Conservation (phyloP, 2,797 vertebrate species). For the Champsocephalus gunnari region DNA sequence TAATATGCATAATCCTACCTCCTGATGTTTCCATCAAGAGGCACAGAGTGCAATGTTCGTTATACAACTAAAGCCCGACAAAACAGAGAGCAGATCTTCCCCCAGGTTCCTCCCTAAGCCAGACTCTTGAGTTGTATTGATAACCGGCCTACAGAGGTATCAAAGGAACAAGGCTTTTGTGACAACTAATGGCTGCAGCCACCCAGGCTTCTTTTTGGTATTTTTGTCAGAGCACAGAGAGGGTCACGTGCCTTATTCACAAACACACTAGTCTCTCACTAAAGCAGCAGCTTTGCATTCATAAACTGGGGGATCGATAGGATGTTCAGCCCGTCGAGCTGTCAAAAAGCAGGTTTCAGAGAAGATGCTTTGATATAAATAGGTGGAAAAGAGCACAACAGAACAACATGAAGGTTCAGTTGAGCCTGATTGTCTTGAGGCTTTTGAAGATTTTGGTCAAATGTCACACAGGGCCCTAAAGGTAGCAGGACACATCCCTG, state of each 20-base stretch:
- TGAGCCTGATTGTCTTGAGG: background rate
- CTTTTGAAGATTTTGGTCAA: conserved; percentile 4
- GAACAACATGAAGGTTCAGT: conserved; percentile 14
- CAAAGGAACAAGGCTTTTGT: conserved; percentile 78
- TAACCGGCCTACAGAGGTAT: conserved; percentile 63
- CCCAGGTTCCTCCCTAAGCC: conserved; percentile 71
- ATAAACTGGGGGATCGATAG: conserved; percentile 23
- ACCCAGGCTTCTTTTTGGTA: conserved; percentile 55
- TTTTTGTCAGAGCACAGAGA: conserved; percentile 54
- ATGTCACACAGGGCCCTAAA: conserved; percentile 1
- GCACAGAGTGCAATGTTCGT: conserved; percentile 70
- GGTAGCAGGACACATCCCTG: background rate
- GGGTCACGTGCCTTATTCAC: conserved; percentile 58
- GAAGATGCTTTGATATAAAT: conserved; percentile 31
- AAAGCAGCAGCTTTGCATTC: conserved; percentile 44
- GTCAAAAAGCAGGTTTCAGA: conserved; percentile 31
- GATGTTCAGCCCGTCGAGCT: conserved; percentile 39
- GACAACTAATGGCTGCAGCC: conserved; percentile 60
- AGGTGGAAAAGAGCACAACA: background rate
- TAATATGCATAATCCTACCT: conserved; percentile 83
- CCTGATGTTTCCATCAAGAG: conserved; percentile 83
- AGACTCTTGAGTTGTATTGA: conserved; percentile 72
- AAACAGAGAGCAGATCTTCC: conserved; percentile 68
- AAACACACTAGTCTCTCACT: conserved; percentile 38
- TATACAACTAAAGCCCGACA: conserved; percentile 73